Evolutionary conservation across 2,113 vertebrate genomes (phyloP), one percentile per base, ranked within the genome.

Genomic region (Marmota flaviventris): DNA sequence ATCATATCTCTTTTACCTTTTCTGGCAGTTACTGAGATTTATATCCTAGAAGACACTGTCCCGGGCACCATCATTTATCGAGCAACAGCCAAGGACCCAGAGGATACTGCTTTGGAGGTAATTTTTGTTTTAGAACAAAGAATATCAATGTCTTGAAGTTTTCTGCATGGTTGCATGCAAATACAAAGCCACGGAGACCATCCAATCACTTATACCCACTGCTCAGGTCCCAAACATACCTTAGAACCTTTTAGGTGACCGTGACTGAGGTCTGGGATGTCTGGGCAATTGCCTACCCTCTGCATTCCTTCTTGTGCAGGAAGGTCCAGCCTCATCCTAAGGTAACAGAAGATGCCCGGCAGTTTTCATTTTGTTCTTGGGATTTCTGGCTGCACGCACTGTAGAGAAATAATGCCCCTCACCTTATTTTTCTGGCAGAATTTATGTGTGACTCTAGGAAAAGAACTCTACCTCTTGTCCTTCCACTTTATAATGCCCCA

Each of bases 41-140:
- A 97, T 51, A 95, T 98, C 77, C 70, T 82, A 48, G 97, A 98
- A 94, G 96, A 98, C 65, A 97, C 69, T 51, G 85, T 67, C 2
- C n/a, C 10, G 0, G 94, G 96, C 85, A 97, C 84, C 22, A 51
- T 92, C 83, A 91, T 97, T 95, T 98, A 98, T 91, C 95, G 84
- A 97, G 73, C 94, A 39, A 37, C 5, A 1, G 97, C 97, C 58
- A 79, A 78, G 53, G 97, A 98, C 27, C 95, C 95, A 1, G 98
- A 98, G 25, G 83, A 95, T 93, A 91, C 93, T 82, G 77, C 90
- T 72, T 94, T 98, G 93, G 67, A 97, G 97, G 97, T 98, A 98
- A 97, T 95, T 93, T 87, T 93, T 78, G 34, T 63, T 88, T 91
- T 91, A 78, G 25, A 67, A 69, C 17, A 67, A 53, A 85, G 48